phyloP scores from a whole-genome alignment of 2,113 vertebrate genomes.

The Rhinopomastus cyanomelas region DNA sequence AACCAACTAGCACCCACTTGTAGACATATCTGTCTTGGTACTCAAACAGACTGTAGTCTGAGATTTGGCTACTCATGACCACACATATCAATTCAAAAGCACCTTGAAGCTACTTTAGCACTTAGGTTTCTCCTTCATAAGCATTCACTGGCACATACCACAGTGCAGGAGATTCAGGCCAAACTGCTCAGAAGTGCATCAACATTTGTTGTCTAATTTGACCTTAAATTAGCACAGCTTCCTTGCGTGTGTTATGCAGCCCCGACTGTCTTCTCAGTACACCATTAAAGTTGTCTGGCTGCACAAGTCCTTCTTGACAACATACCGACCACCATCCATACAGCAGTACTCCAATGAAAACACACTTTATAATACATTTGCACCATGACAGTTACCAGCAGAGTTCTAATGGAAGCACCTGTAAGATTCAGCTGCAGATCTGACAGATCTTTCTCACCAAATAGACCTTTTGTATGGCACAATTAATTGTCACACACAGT shows the following conservation, averaged over 20 bases:
- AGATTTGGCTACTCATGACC: background rate
- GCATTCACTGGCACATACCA: background rate
- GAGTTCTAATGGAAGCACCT: background rate
- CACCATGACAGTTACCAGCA: background rate
- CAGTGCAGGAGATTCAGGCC: background rate
- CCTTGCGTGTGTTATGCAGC: background rate
- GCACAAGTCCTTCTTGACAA: background rate
- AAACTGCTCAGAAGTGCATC: background rate
- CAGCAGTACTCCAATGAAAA: background rate
- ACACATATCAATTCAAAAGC: rapidly evolving
- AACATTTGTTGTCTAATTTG: background rate
- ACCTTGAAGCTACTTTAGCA: background rate
- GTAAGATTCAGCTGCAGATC: background rate
- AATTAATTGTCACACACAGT: background rate
- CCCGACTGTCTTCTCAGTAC: background rate
- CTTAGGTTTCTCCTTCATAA: background rate
- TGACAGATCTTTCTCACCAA: background rate
- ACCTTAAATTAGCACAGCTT: background rate
- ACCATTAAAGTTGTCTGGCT: background rate
- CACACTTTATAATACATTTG: background rate
- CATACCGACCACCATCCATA: background rate
- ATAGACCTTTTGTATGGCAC: background rate
- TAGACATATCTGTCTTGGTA: background rate
- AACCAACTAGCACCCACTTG: background rate
- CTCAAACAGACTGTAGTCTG: background rate